Base-by-base conservation (phyloP, 2,797 vertebrate species). In the Spea hammondii region DNA sequence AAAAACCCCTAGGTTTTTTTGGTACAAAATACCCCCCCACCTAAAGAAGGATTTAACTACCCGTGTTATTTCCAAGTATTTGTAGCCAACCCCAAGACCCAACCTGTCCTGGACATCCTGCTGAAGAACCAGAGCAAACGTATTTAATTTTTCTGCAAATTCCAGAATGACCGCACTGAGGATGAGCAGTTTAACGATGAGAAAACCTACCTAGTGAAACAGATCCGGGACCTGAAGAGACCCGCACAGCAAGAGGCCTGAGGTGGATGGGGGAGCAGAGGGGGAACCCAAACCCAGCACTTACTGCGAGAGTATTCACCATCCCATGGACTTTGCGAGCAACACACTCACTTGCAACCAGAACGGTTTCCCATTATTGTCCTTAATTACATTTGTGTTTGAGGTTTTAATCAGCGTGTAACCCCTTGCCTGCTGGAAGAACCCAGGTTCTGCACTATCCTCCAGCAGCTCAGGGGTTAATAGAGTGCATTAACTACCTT, bases 151-250 rank as follows among this genome's bases (percentile, higher is more conserved):
- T 17, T 17, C 17, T 1, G 17, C 17, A 17, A 17, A 17, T 17
- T 17, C 17, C 17, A 98, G 92, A 97, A 97, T 60, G 96, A 98
- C 92, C 94, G 96, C 88, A 97, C 94, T 74, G 96, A 98, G 87
- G 96, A 98, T 4, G 96, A 98, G 93, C 96, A 98, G 84, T 98
- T 98, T 92, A 97, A 97, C 7, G 96, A 98, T 5, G 96, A 98
- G 94, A 98, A 98, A 93, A 98, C 96, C 89, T 98, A 98, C 93
- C 93, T 98, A 93, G 94, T 98, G 89, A 98, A 98, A 94, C 96
- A 98, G 93, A 98, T 98, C 93, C 93, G 95, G 93, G 96, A 98
- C 93, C 94, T 98, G 90, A 98, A 98, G 94, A 95, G 95, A 94
- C 95, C 96, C 76, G 91, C 92, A 64, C 94, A 96, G 82, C 96